These are phyloP conservation scores for Morus bassanus DNA, from an alignment of 2,797 vertebrate species.

Conservation along the genomic window DNA sequence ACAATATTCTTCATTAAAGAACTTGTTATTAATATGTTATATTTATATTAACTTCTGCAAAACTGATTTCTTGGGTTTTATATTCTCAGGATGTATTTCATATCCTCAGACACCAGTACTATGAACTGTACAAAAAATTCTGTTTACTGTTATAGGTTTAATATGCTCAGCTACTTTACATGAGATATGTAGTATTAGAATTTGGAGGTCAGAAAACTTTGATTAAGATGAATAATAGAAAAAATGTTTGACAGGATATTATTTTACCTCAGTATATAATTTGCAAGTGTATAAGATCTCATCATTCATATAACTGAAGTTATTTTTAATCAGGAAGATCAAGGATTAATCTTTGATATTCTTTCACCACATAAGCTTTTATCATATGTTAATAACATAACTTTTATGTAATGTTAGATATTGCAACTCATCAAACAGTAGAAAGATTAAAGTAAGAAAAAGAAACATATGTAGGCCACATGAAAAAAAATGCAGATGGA, in stretches of 20 bases:
- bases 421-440: conserved; percentile 36
- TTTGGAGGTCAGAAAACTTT: not conserved
- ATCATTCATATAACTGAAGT: not conserved
- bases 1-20: not conserved
- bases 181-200: not conserved
- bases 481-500: not conserved
- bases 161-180: not conserved
- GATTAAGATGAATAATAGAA: not conserved
- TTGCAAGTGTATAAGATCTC: not conserved
- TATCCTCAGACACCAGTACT: not conserved
- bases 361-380: conserved; percentile 45
- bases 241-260: conserved; percentile 20
- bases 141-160: not conserved
- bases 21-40: not conserved
- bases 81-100: not conserved
- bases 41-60: not conserved
- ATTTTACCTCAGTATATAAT: conserved; percentile 26
- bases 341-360: conserved; percentile 37
- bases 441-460: conserved; percentile 53
- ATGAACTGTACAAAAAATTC: not conserved
- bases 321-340: conserved; percentile 56
- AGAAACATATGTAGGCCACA: conserved; percentile 51
- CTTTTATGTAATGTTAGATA: conserved; percentile 42
- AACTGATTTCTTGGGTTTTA: not conserved
- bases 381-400: conserved; percentile 45